Percentiles rank a stretch among this genome's conserved stretches.
These are phyloP conservation scores for Stomatorhinus ivindoensis DNA, from an alignment of 2,113 vertebrate genomes.

Conservation along the genomic window DNA sequence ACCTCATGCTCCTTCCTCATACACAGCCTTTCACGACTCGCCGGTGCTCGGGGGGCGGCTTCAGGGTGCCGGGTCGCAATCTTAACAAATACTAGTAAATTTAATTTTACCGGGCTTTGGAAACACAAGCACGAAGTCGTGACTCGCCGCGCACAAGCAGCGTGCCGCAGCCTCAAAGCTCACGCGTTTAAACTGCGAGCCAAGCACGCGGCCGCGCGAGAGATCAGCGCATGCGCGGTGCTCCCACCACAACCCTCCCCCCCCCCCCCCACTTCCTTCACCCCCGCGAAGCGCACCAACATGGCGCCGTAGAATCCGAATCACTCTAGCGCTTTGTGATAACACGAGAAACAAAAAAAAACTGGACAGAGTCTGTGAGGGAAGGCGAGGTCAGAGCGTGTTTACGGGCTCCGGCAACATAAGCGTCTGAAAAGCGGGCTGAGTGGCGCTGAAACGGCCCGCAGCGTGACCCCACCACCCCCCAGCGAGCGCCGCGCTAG, in stretches of 20 bases:
- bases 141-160: background rate
- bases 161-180: background rate
- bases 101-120: background rate
- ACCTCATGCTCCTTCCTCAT: slow-evolving; percentile 14
- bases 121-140: background rate
- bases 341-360: background rate
- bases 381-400: background rate
- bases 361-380: background rate
- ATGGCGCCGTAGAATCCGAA: slow-evolving; percentile 71
- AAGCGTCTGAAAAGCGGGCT: background rate
- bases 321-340: slow-evolving; percentile 45
- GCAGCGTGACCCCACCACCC: background rate
- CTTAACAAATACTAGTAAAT: background rate
- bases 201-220: slow-evolving; percentile 68
- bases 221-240: slow-evolving; percentile 64
- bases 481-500: background rate
- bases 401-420: background rate
- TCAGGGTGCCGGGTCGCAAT: background rate
- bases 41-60: background rate
- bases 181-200: slow-evolving; percentile 24
- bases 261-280: slow-evolving; percentile 55
- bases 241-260: slow-evolving; percentile 36
- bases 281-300: slow-evolving; percentile 67
- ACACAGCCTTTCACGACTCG: background rate
- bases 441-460: background rate